phyloP scores from a whole-genome alignment of 2,113 vertebrate genomes.

The Vidua macroura region DNA sequence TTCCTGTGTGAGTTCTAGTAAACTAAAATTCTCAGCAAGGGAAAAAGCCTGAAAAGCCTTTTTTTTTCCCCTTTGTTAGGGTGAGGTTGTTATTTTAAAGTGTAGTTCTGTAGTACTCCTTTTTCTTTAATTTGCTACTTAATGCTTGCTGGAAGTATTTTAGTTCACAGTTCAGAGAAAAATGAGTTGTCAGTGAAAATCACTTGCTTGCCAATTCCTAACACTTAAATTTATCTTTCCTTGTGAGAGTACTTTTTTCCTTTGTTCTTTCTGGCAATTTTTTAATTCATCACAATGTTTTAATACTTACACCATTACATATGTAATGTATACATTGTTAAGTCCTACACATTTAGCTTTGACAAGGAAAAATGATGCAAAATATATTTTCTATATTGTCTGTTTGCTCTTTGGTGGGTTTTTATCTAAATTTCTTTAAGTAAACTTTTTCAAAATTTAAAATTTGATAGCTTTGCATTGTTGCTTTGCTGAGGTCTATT shows the following conservation, averaged over 20 bases:
- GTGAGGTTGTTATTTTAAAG: background rate
- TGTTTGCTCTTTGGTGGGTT: background rate
- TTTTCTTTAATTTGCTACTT: background rate
- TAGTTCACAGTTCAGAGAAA: background rate
- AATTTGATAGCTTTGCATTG: background rate
- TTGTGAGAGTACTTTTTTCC: background rate
- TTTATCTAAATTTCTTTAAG: background rate
- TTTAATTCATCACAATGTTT: background rate
- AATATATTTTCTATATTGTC: background rate
- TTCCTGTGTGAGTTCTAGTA: background rate
- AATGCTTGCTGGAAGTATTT: background rate
- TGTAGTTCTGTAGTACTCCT: background rate
- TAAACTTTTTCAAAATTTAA: background rate
- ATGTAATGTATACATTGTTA: background rate
- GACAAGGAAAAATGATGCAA: background rate
- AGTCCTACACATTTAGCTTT: background rate
- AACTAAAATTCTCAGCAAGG: background rate
- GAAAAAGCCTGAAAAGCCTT: background rate
- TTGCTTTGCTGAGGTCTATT: background rate
- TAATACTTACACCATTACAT: background rate
- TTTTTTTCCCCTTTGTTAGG: background rate
- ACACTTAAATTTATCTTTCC: background rate
- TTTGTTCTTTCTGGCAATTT: background rate
- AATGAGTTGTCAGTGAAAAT: background rate
- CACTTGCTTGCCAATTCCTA: background rate